Base-by-base conservation (phyloP, 2,113 vertebrate genomes). In the Arvicanthis niloticus region DNA sequence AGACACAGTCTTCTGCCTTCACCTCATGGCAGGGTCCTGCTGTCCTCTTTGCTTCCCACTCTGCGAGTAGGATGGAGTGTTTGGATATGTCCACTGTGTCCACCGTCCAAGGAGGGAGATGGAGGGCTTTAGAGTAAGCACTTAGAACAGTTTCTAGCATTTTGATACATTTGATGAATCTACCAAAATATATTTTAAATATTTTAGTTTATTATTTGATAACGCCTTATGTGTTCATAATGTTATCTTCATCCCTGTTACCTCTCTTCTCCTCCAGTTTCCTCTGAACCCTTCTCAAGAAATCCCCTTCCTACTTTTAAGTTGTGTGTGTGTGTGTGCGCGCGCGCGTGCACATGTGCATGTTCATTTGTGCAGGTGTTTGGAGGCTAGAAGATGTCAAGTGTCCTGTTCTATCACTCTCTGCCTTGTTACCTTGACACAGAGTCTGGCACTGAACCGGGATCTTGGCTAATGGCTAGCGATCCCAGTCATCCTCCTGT, bases 151-250 rank as follows among this genome's bases (percentile, higher is more conserved):
- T 37, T 88, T 56, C 56, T 34, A 81, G 26, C 21, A 40, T 37
- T 91, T 81, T 65, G 76, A 76, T 88, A 15, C 31, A 42, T 81
- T 75, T 91, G 65, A 82, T 80, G 62, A 88, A 88, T 91, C 58
- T 90, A 87, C 73, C 76, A 80, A 81, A 68, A 40, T 75, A 37
- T 60, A 24, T 51, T 34, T 56, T 56, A 80, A 56, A 11, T 78
- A 81, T 56, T n/a, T 53, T 53, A 56, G 22, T 24, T 82, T 60
- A 60, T 82, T 84, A 81, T 84, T 42, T 62, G 37, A 26, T 62
- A 62, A 42, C 16, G 3, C 12, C 56, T 40, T 62, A 42, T 40
- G 56, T 29, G 13, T 29, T 7, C 7, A 7, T 40, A 60, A 29
- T 84, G 53, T 84, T 22, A 42, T 62, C 37, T 60, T 84, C n/a